Percentiles rank a stretch among this genome's conserved stretches.
phyloP scores from a whole-genome alignment of 2,113 vertebrate genomes.

The Falco punctatus region DNA sequence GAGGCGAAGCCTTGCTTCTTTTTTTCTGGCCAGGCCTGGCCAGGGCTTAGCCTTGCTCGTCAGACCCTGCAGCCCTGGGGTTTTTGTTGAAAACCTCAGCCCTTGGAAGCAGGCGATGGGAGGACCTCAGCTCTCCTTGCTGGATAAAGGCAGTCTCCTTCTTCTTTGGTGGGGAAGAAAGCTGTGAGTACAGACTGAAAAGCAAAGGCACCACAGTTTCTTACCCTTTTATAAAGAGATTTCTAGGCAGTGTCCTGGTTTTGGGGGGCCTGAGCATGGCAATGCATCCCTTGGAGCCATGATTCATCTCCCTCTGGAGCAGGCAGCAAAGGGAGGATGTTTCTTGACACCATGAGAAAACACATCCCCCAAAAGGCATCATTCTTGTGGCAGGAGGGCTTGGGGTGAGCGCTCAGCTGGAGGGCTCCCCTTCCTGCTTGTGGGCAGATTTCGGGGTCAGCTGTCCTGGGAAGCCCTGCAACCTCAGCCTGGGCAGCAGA shows the following conservation, averaged over 20 bases:
- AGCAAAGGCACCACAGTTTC: not conserved
- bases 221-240: not conserved
- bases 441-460: not conserved
- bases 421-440: not conserved
- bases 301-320: not conserved
- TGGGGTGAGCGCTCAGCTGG: not conserved
- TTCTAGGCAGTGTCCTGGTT: not conserved
- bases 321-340: not conserved
- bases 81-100: not conserved
- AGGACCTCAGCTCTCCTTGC: not conserved
- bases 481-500: not conserved
- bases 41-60: not conserved
- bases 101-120: not conserved
- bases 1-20: not conserved
- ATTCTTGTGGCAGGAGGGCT: not conserved
- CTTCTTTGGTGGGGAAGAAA: not conserved
- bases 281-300: not conserved
- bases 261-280: not conserved
- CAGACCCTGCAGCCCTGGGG: not conserved
- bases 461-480: not conserved
- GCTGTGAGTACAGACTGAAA: not conserved
- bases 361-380: rapidly evolving
- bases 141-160: not conserved
- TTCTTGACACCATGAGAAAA: not conserved
- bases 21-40: not conserved